phyloP scores from a whole-genome alignment of 1,140 invertebrate species.

The Drosophila nigrodunni region DNA sequence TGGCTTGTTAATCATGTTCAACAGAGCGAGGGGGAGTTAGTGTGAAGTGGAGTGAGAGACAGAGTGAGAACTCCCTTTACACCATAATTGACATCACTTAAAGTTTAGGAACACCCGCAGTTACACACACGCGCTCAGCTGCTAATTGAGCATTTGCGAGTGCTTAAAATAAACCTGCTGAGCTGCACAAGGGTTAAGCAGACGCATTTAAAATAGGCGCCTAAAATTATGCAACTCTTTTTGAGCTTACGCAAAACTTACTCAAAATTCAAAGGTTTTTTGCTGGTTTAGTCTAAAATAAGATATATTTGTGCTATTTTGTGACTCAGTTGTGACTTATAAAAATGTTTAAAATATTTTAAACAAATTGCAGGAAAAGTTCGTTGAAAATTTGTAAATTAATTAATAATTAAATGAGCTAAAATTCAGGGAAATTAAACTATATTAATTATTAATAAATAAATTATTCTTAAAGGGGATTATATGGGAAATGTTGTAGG shows the following conservation, averaged over 20 bases:
- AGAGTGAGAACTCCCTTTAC: constrained; percentile 41
- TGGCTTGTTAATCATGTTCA: constrained; percentile 19
- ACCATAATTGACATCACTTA: constrained; percentile 68
- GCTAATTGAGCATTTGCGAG: constrained; percentile 14
- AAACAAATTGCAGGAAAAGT: constrained; percentile 1
- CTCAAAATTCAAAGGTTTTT: neutral
- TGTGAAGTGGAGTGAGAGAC: neutral
- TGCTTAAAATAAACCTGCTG: neutral
- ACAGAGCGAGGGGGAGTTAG: neutral
- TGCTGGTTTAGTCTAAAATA: neutral
- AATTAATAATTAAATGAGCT: no score
- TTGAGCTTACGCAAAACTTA: neutral
- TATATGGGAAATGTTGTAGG: constrained; percentile 32
- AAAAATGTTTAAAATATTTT: constrained; percentile 1
- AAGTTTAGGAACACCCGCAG: constrained; percentile 47
- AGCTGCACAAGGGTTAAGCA: constrained; percentile 17
- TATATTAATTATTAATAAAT: neutral
- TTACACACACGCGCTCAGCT: constrained; percentile 6
- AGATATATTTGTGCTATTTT: neutral
- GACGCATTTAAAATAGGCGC: constrained; percentile 25
- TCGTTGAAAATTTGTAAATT: neutral
- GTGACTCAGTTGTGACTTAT: constrained; percentile 33
- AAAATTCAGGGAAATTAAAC: neutral
- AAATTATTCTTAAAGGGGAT: neutral
- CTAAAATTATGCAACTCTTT: constrained; percentile 62